These are phyloP conservation scores for Phortica okadai DNA, from an alignment of 2,888 invertebrate species.

Conservation along the genomic window DNA sequence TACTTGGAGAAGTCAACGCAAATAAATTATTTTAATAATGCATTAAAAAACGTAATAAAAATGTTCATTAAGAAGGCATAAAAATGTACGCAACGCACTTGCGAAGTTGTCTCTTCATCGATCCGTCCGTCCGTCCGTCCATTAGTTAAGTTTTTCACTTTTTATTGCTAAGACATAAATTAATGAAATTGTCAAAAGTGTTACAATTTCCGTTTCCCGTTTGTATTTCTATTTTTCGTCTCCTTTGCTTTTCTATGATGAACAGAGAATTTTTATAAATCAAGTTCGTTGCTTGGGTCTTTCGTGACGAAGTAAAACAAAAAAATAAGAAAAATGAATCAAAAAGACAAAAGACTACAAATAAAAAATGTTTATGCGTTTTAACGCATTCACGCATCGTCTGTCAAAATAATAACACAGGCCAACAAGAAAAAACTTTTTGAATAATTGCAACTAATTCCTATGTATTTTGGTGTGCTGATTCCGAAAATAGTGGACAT, in stretches of 20 bases:
- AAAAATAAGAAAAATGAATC: background rate
- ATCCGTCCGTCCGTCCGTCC: too few relatives aligned
- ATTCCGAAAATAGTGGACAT: too few relatives aligned
- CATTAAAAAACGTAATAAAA: slow-evolving; percentile 1
- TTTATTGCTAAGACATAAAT: slow-evolving; percentile 17
- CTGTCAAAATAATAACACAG: slow-evolving; percentile 62
- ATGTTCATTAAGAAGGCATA: background rate
- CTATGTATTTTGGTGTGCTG: too few relatives aligned
- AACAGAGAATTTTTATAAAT: background rate
- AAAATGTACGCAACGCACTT: background rate
- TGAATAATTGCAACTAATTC: too few relatives aligned
- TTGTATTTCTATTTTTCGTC: background rate
- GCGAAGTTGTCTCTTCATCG: background rate
- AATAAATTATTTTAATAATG: slow-evolving; percentile 7
- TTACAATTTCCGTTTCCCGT: slow-evolving; percentile 50
- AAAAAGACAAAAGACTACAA: slow-evolving; percentile 44
- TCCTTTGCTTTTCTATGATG: background rate
- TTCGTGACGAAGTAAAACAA: slow-evolving; percentile 31
- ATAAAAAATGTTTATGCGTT: slow-evolving; percentile 31
- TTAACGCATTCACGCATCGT: slow-evolving; percentile 65
- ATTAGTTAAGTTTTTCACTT: background rate
- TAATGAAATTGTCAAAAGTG: slow-evolving; percentile 25
- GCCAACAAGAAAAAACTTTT: too few relatives aligned
- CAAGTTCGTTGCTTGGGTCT: slow-evolving; percentile 52
- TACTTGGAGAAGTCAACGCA: background rate